These are phyloP conservation scores for Orchestia grillus DNA, from an alignment of 1,140 invertebrate species.

Conservation along the genomic window DNA sequence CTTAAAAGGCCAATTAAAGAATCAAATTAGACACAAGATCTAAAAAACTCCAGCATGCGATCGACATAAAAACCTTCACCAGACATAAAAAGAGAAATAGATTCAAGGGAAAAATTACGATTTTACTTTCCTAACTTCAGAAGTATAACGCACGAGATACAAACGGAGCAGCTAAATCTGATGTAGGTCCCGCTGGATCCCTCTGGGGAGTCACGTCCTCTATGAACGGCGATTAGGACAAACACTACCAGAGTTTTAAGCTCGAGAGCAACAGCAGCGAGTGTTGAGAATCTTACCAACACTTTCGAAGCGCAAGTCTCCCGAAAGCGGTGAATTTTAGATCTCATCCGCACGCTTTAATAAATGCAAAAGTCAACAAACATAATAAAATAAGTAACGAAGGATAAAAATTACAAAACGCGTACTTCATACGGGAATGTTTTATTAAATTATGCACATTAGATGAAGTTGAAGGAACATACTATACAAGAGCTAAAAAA, in stretches of 20 bases:
- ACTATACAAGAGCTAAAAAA: background rate
- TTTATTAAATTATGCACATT: background rate
- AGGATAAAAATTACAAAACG: background rate
- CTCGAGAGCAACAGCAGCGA: too few species aligned
- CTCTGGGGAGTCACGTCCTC: background rate
- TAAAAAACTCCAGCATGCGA: too few species aligned
- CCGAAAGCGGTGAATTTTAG: too few species aligned
- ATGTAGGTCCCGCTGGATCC: background rate
- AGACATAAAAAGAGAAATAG: too few species aligned
- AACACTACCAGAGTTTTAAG: too few species aligned
- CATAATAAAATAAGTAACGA: background rate
- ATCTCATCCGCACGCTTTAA: background rate
- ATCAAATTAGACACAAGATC: too few species aligned
- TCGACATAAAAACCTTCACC: too few species aligned
- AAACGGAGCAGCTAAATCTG: background rate
- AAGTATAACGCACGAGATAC: background rate
- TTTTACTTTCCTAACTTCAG: too few species aligned
- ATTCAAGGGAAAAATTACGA: too few species aligned
- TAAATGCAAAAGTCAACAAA: background rate
- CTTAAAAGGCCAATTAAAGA: too few species aligned
- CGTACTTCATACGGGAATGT: background rate
- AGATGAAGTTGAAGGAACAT: background rate
- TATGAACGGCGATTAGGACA: background rate
- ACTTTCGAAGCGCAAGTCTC: too few species aligned
- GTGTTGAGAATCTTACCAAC: too few species aligned